A percentile compares a stretch with the other conserved stretches of the same genome.
These are phyloP conservation scores for Nyctalus aviator DNA, from an alignment of 2,797 vertebrate species.

Conservation along the genomic window DNA sequence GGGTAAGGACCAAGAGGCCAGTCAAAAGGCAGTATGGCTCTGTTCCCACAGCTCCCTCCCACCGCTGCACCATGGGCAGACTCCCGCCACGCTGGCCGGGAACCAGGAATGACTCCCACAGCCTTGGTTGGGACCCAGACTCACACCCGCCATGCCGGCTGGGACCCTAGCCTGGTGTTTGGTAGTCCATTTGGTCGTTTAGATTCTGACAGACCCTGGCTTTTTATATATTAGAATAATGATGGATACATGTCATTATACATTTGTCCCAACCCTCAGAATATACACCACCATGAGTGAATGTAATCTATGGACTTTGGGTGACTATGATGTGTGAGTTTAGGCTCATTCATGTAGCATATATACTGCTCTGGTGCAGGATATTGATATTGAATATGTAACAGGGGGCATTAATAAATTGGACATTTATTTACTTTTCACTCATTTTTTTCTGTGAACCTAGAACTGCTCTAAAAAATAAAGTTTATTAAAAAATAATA, in stretches of 20 bases:
- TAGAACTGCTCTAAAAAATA: neutral
- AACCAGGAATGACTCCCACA: no score
- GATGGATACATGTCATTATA: neutral
- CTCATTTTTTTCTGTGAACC: neutral
- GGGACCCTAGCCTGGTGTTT: no score
- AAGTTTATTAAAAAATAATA: neutral
- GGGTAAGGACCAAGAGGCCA: no score
- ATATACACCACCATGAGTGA: neutral
- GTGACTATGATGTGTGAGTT: neutral
- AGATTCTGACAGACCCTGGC: no score
- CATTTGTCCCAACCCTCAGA: neutral
- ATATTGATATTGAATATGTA: neutral
- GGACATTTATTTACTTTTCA: neutral
- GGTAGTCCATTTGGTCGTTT: no score
- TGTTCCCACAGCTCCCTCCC: no score
- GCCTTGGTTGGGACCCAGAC: no score
- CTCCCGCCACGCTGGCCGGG: no score
- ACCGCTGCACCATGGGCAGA: no score
- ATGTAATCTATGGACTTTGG: neutral
- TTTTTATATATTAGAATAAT: neutral
- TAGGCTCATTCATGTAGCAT: neutral
- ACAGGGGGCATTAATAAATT: no score
- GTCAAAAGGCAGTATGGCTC: no score
- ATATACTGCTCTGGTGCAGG: neutral
- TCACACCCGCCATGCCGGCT: no score